Conservation (phyloP, 2,888 invertebrate species). For the Melipona bicolor region DNA sequence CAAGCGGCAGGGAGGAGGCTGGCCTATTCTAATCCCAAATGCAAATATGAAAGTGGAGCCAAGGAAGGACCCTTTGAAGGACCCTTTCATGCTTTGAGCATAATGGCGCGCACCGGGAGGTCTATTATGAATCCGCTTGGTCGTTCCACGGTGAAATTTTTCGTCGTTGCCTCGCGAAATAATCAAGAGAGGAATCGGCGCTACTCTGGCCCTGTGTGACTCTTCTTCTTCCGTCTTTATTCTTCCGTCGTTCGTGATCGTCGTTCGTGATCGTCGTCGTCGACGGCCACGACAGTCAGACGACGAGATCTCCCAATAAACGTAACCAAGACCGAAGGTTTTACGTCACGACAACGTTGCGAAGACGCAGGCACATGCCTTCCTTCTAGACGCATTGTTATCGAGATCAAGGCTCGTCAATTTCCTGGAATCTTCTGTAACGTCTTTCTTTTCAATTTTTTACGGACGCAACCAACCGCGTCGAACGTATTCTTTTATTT, state of each 20-base stretch:
- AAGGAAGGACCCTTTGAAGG: conserved; percentile 73
- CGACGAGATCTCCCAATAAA: conserved; percentile 31
- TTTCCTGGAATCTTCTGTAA: not conserved
- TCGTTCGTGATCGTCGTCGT: not conserved
- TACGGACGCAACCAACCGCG: too few species aligned
- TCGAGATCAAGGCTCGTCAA: conserved; percentile 8
- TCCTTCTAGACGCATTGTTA: conserved; percentile 9
- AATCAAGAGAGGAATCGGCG: conserved; percentile 53
- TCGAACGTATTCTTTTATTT: not conserved
- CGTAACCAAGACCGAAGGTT: not conserved
- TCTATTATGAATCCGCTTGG: conserved; percentile 68
- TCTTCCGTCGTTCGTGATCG: not conserved
- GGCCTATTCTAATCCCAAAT: conserved; percentile 73
- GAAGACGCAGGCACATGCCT: not conserved
- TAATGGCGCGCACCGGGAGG: conserved; percentile 58
- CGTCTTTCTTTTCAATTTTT: not conserved
- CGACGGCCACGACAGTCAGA: not conserved
- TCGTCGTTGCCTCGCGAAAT: conserved; percentile 56
- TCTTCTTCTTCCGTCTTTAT: conserved; percentile 1
- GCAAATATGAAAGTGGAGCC: conserved; percentile 75
- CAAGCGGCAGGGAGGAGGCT: conserved; percentile 1
- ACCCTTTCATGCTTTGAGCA: conserved; percentile 74
- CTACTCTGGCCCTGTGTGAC: conserved; percentile 34
- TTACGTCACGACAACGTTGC: conserved; percentile 7
- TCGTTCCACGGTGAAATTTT: conserved; percentile 68